Evolutionary conservation across 2,888 invertebrate genomes (phyloP), one percentile per base, ranked within the genome.

Genomic region (Stenchaetothrips biformis): DNA sequence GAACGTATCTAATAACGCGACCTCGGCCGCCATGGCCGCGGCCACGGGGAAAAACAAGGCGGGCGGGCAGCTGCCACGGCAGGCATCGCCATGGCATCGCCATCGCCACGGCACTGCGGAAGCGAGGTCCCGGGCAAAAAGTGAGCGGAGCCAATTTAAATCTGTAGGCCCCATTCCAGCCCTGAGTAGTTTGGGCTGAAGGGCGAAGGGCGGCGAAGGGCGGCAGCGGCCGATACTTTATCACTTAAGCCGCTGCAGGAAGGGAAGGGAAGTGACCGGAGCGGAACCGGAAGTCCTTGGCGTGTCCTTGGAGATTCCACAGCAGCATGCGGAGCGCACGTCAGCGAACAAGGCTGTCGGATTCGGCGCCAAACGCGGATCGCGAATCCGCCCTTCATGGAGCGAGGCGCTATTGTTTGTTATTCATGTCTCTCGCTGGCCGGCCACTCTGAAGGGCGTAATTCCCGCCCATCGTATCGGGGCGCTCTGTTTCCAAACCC

Each of bases 61-160:
- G 2, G 59, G 9, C n/a, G 21, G 67, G 21, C 21, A 21, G 67
- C 8, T n/a, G 67, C 9, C 67, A 4, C 21, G 67, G n/a, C 67
- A 21, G 67, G 67, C 59, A 13, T 6, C 59, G 16, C 37, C 6
- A 6, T 62, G 7, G n/a, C 2, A 21, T 13, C n/a, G 62, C 18
- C 21, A 21, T n/a, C 7, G 6, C 53, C 13, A 7, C 53, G 4
- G 53, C 3, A 53, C 6, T 11, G 18, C 53, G 53, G 53, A 53
- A 53, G 53, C 53, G 18, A 2, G 53, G 53, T 18, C 53, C 13
- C 49, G 49, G 49, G 49, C 49, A 49, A 49, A 49, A n/a, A n/a
- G n/a, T n/a, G n/a, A n/a, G 67, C 67, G 67, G 67, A 67, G 21
- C 67, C 67, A 21, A 67, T 67, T 67, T 67, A 67, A 67, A 67